phyloP scores from a whole-genome alignment of 2,888 invertebrate species.

The Mimumesa dahlbomi region DNA sequence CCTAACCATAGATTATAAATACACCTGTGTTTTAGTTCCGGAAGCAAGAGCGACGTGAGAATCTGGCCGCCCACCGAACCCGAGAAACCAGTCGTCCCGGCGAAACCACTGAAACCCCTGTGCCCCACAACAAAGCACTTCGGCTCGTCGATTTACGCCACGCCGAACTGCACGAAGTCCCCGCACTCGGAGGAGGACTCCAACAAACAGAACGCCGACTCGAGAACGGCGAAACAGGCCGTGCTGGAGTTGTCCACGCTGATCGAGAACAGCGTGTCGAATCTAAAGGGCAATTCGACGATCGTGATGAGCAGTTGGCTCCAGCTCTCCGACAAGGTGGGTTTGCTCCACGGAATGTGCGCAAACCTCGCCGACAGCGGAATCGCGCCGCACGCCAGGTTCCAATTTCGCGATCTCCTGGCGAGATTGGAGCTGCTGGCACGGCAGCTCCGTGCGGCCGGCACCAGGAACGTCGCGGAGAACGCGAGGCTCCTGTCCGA shows the following conservation, averaged over 20 bases:
- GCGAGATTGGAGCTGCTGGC: slow-evolving; percentile 87
- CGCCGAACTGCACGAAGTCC: slow-evolving; percentile 82
- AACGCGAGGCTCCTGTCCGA: slow-evolving; percentile 86
- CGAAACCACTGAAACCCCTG: slow-evolving; percentile 79
- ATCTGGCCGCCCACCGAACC: slow-evolving; percentile 83
- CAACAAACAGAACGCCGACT: slow-evolving; percentile 53
- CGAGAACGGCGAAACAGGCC: slow-evolving; percentile 76
- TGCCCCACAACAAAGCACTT: slow-evolving; percentile 80
- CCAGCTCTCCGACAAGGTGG: slow-evolving; percentile 90
- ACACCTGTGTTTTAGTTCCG: no score
- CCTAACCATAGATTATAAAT: no score
- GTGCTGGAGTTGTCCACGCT: slow-evolving; percentile 86
- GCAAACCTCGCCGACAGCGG: slow-evolving; percentile 90
- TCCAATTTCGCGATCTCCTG: slow-evolving; percentile 90
- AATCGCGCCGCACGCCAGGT: slow-evolving; percentile 92
- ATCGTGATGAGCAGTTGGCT: slow-evolving; percentile 87
- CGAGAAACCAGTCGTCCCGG: slow-evolving; percentile 83
- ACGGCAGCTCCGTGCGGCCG: slow-evolving; percentile 85
- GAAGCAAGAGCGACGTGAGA: slow-evolving; percentile 80
- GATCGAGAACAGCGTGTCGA: slow-evolving; percentile 85
- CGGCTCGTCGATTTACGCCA: slow-evolving; percentile 88
- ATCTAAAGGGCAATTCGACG: slow-evolving; percentile 82
- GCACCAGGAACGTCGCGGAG: slow-evolving; percentile 86
- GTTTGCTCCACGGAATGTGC: slow-evolving; percentile 91
- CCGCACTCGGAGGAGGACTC: slow-evolving; percentile 52